A percentile compares a stretch with the other conserved stretches of the same genome.
Conservation (phyloP, 2,113 vertebrate genomes). For the Glareola pratincola region DNA sequence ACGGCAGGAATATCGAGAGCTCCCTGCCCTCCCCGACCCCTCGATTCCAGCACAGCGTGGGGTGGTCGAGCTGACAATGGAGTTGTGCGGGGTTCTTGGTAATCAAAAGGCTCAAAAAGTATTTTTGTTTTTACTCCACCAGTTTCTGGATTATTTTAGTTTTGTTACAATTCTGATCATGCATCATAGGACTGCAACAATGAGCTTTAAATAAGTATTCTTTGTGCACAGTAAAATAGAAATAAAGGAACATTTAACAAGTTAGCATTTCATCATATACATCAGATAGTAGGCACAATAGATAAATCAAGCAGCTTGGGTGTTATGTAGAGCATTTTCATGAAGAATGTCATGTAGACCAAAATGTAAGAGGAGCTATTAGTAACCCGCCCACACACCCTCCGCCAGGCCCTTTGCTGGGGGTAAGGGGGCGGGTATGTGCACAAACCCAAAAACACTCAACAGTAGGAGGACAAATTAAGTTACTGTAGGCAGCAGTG, state of each 20-base stretch:
- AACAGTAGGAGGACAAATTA: constrained; percentile 56
- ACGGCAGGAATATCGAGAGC: not conserved
- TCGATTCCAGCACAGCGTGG: not conserved
- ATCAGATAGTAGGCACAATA: constrained; percentile 70
- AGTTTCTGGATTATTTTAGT: constrained; percentile 49
- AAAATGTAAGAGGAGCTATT: constrained; percentile 18
- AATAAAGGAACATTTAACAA: constrained; percentile 70
- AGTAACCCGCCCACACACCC: constrained; percentile 27
- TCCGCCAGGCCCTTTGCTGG: not conserved
- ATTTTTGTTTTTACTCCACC: constrained; percentile 36
- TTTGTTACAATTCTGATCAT: constrained; percentile 55
- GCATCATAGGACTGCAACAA: constrained; percentile 64
- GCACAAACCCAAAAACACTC: constrained; percentile 48
- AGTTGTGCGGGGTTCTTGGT: not conserved
- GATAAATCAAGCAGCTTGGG: constrained; percentile 63
- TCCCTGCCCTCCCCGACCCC: not conserved
- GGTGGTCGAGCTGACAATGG: not conserved
- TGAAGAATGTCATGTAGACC: constrained; percentile 48
- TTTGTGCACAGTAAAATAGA: constrained; percentile 67
- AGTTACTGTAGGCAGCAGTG: constrained; percentile 57
- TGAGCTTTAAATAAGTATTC: constrained; percentile 63
- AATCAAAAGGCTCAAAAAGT: constrained; percentile 54
- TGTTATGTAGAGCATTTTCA: constrained; percentile 28
- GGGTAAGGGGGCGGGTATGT: not conserved
- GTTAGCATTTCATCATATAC: constrained; percentile 68